Evolutionary conservation across 1,140 invertebrate genomes (phyloP).

Genomic region (Tyrophagus putrescentiae): DNA sequence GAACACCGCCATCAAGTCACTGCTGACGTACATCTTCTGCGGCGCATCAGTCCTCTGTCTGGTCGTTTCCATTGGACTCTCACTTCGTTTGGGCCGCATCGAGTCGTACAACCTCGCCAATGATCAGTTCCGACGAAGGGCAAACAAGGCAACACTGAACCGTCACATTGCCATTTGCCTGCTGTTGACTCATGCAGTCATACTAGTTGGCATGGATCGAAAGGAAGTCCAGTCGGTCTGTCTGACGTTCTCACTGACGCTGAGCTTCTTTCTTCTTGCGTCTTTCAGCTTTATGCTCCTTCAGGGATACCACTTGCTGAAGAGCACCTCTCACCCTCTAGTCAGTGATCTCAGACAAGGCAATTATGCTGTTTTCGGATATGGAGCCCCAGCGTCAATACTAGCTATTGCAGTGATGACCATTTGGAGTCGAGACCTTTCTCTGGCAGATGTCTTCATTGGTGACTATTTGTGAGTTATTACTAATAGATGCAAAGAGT

Average conservation of each 20-base stretch:
- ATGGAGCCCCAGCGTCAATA: not conserved
- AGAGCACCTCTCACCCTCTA: not conserved
- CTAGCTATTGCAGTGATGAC: not conserved
- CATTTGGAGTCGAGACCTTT: not conserved
- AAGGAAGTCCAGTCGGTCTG: not conserved
- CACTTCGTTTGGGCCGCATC: not conserved
- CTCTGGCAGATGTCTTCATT: not conserved
- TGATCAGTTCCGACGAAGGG: not conserved
- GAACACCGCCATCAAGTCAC: not conserved
- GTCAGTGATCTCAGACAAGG: not conserved
- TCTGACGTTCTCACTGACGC: not conserved
- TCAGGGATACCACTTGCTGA: not conserved
- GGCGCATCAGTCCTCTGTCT: not conserved
- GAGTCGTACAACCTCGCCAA: not conserved
- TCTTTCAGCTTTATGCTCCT: not conserved
- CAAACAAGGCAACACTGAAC: not conserved
- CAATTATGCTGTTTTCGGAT: not conserved
- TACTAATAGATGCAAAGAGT: not conserved
- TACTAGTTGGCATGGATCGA: not conserved
- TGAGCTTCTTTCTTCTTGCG: not conserved
- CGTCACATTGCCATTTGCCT: not conserved
- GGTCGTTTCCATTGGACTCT: not conserved
- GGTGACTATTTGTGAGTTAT: not conserved
- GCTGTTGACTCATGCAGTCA: not conserved
- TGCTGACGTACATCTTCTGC: not conserved